Evolutionary conservation across 92 coral and sea anemone genomes (phyloP).

Genomic region (Porites rus): DNA sequence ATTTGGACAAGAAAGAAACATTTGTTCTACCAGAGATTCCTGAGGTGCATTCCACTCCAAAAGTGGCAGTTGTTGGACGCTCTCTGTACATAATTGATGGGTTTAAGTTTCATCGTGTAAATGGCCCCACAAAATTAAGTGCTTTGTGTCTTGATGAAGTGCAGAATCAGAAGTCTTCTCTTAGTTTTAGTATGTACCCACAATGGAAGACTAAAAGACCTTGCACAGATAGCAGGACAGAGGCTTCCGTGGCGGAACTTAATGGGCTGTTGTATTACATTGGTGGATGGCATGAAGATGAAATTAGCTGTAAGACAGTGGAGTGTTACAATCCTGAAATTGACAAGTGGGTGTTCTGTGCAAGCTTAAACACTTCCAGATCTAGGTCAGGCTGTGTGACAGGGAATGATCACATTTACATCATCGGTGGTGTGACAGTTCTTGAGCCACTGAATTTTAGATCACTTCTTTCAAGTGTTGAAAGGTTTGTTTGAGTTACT

Average conservation of each 20-base stretch:
- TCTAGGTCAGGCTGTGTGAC: constrained; percentile 67
- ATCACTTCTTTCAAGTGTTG: constrained; percentile 46
- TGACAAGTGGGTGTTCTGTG: constrained; percentile 65
- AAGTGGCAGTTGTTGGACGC: constrained; percentile 61
- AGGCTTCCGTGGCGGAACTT: constrained; percentile 46
- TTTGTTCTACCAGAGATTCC: constrained; percentile 48
- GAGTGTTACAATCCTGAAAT: constrained; percentile 76
- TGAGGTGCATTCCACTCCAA: constrained; percentile 59
- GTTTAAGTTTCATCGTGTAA: constrained; percentile 79
- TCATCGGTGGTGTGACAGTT: constrained; percentile 38
- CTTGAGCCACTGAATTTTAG: constrained; percentile 25
- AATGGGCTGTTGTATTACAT: constrained; percentile 60
- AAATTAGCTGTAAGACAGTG: constrained; percentile 63
- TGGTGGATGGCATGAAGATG: constrained; percentile 74
- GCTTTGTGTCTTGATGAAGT: constrained; percentile 62
- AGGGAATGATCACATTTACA: no score
- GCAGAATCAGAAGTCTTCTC: constrained; percentile 35
- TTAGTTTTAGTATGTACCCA: constrained; percentile 13
- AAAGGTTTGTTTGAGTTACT: constrained; percentile 12
- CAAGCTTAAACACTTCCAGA: constrained; percentile 68
- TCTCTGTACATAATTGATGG: constrained; percentile 1
- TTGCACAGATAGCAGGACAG: constrained; percentile 59
- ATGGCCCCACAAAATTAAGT: constrained; percentile 59
- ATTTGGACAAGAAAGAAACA: no score
- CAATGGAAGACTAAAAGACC: constrained; percentile 76